Evolutionary conservation across 2,888 invertebrate genomes (phyloP).

Genomic region (Limnephilus marmoratus): DNA sequence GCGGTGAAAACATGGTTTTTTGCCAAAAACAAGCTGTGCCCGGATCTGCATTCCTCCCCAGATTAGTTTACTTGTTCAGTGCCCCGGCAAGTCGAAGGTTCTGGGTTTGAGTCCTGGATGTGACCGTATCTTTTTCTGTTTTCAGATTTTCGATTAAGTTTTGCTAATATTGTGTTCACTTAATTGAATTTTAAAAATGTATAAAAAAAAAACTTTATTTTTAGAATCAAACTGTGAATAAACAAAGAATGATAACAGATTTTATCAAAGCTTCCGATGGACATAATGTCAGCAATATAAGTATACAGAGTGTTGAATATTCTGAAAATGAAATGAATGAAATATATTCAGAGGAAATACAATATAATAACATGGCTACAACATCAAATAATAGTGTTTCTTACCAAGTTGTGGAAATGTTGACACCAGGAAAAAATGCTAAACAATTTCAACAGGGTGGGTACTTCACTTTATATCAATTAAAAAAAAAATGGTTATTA

Average conservation of each 20-base stretch:
- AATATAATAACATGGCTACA: not conserved
- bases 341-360: not conserved
- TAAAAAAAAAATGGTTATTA: no score
- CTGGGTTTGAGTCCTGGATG: no score
- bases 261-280: slow-evolving; percentile 24
- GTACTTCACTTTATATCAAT: not conserved
- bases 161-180: no score
- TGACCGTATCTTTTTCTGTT: no score
- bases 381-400: not conserved
- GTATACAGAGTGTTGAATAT: not conserved
- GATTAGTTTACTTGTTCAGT: no score
- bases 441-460: not conserved
- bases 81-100: no score
- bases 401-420: slow-evolving; percentile 4
- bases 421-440: not conserved
- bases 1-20: no score
- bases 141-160: no score
- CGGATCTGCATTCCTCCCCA: no score
- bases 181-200: not conserved
- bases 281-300: not conserved
- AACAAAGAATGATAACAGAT: slow-evolving; percentile 42
- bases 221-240: not conserved
- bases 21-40: no score
- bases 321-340: not conserved
- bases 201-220: not conserved